These are phyloP conservation scores for Sminthurinus aureus DNA, from an alignment of 2,888 invertebrate species.

Conservation along the genomic window DNA sequence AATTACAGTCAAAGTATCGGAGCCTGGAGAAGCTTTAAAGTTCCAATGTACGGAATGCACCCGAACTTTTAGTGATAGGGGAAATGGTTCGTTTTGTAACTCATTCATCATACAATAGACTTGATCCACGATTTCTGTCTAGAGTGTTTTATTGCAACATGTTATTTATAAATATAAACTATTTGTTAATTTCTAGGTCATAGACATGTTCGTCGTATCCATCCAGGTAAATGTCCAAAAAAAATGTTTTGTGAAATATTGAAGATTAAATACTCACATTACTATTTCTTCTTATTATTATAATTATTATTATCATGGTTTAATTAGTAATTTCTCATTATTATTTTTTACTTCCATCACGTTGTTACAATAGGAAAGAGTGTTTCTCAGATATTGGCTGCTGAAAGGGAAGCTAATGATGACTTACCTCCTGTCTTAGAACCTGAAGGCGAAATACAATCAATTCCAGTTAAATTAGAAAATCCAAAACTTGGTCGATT, in stretches of 20 bases:
- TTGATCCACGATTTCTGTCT: too few relatives aligned
- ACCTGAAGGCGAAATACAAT: neutral
- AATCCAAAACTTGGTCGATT: slow-evolving; percentile 18
- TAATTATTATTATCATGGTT: neutral
- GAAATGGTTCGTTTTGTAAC: neutral
- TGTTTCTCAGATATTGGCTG: neutral
- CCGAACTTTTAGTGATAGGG: slow-evolving; percentile 28
- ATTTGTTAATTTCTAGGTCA: neutral
- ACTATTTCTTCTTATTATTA: too few relatives aligned
- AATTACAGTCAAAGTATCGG: neutral
- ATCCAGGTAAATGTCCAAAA: slow-evolving; percentile 11
- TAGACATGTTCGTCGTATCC: slow-evolving; percentile 33
- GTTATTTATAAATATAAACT: too few relatives aligned
- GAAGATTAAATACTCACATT: too few relatives aligned
- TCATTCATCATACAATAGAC: too few relatives aligned
- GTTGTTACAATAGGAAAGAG: neutral
- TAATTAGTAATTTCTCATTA: neutral
- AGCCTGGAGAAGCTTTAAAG: neutral
- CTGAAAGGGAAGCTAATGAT: neutral
- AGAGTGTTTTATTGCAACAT: too few relatives aligned
- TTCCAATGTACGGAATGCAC: slow-evolving; percentile 26
- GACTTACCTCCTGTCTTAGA: slow-evolving; percentile 4
- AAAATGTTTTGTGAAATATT: too few relatives aligned
- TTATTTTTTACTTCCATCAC: too few relatives aligned
- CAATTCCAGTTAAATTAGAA: neutral